These are phyloP conservation scores for Sipunculus nudus DNA, from an alignment of 2,888 invertebrate species.

Conservation along the genomic window DNA sequence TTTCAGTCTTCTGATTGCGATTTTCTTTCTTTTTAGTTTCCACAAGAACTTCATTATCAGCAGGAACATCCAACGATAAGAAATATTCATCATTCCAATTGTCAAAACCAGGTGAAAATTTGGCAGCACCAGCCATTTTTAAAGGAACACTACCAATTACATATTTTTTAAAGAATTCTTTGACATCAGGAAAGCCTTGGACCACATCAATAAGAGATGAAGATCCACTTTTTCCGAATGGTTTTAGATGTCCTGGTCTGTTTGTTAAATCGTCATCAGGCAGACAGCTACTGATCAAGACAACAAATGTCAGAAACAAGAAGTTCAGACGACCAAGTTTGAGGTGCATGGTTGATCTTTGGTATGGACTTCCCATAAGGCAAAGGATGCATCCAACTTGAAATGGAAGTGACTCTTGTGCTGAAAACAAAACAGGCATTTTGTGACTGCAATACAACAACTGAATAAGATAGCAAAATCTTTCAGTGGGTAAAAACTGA, in stretches of 20 bases:
- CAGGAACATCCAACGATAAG: conserved; percentile 43
- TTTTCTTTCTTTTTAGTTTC: conserved; percentile 63
- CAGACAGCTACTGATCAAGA: too few relatives aligned
- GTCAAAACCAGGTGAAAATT: conserved; percentile 48
- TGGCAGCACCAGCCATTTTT: conserved; percentile 54
- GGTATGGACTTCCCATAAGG: too few relatives aligned
- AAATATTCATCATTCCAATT: conserved; percentile 63
- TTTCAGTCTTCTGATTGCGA: conserved; percentile 44
- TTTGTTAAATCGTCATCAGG: not conserved
- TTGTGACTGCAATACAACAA: too few relatives aligned
- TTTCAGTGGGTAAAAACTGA: too few relatives aligned
- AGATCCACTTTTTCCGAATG: conserved; percentile 54
- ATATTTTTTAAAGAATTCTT: conserved; percentile 52
- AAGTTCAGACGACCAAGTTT: too few relatives aligned
- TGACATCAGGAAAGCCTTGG: conserved; percentile 49
- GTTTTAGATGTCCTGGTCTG: conserved; percentile 49
- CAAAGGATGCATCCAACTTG: too few relatives aligned
- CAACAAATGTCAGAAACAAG: too few relatives aligned
- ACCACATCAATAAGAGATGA: conserved; percentile 53
- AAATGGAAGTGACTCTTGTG: too few relatives aligned
- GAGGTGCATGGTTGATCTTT: too few relatives aligned
- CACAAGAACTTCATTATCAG: conserved; percentile 44
- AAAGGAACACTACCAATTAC: conserved; percentile 49
- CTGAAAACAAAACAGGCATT: too few relatives aligned
- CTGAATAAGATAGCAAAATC: too few relatives aligned